Conservation (phyloP, 2,113 vertebrate genomes). For the Apodemus speciosus region DNA sequence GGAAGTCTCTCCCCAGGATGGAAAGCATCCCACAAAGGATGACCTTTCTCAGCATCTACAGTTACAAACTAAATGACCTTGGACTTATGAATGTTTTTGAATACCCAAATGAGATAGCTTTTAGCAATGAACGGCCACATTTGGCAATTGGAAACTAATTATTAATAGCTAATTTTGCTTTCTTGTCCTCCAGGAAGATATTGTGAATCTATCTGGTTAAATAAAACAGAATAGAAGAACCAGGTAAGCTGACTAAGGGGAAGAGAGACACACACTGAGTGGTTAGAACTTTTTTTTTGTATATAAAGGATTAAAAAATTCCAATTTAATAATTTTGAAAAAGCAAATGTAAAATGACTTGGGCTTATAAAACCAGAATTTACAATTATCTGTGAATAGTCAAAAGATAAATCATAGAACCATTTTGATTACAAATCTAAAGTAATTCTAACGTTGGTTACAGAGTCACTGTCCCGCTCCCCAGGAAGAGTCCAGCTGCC, state of each 20-base stretch:
- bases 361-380: slow-evolving; percentile 76
- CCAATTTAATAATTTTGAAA: slow-evolving; percentile 78
- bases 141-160: slow-evolving; percentile 61
- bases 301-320: slow-evolving; percentile 73
- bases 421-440: slow-evolving; percentile 76
- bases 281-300: slow-evolving; percentile 71
- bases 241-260: slow-evolving; percentile 68
- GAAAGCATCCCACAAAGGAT: slow-evolving; percentile 15
- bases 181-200: slow-evolving; percentile 51
- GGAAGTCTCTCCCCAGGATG: slow-evolving; percentile 31
- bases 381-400: slow-evolving; percentile 72
- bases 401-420: slow-evolving; percentile 68
- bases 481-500: slow-evolving; percentile 64
- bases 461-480: slow-evolving; percentile 62
- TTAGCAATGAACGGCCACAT: slow-evolving; percentile 49
- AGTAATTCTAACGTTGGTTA: slow-evolving; percentile 58
- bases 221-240: slow-evolving; percentile 43
- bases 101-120: slow-evolving; percentile 50
- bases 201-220: slow-evolving; percentile 34
- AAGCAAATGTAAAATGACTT: slow-evolving; percentile 79
- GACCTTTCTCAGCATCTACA: slow-evolving; percentile 21
- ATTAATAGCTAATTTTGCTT: slow-evolving; percentile 38
- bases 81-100: slow-evolving; percentile 50
- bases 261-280: slow-evolving; percentile 80
- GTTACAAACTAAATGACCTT: slow-evolving; percentile 44